Evolutionary conservation across 2,113 vertebrate genomes (phyloP), one percentile per base, ranked within the genome.

Genomic region (Epinephelus fuscoguttatus): DNA sequence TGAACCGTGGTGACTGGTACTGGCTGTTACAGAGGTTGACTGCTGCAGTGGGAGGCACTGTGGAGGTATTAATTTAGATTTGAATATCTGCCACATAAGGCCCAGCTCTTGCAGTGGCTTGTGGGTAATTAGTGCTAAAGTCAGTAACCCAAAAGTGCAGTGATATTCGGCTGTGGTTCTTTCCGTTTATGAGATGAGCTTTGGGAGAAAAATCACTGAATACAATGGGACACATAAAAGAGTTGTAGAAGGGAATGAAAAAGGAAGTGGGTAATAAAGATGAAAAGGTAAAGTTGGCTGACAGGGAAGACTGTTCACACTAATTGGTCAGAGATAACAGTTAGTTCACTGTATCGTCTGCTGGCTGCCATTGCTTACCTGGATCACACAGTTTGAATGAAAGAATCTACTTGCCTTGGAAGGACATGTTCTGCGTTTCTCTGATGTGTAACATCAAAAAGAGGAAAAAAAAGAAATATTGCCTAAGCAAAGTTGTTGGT

Each of bases 121-220:
- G 80, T 91, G 88, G 83, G 79, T 95, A 94, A 95, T 95, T 93
- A 92, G 86, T 63, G 59, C 42, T 71, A 42, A 91, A 90, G 92
- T 93, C 86, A 89, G 81, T 92, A 86, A 86, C 75, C n/a, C 25
- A 52, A 82, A 90, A 78, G 55, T 59, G 52, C 45, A 55, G 75
- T 84, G 83, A 90, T 91, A 82, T 86, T 89, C 76, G 69, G 84
- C 61, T 68, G 68, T 37, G 23, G 18, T 81, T 85, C 30, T 53
- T 62, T 82, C n/a, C 73, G 49, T 83, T 84, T 88, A 53, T 55
- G 47, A 79, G 56, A 71, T 17, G 37, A 78, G 71, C 68, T 37
- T 40, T 45, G 42, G 23, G 77, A 64, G 49, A 64, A 75, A 45
- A 88, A 70, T 75, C 69, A 62, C 30, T n/a, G n/a, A 85, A 49